Base-by-base conservation (phyloP, 2,888 invertebrate species). In the Idaea straminata region DNA sequence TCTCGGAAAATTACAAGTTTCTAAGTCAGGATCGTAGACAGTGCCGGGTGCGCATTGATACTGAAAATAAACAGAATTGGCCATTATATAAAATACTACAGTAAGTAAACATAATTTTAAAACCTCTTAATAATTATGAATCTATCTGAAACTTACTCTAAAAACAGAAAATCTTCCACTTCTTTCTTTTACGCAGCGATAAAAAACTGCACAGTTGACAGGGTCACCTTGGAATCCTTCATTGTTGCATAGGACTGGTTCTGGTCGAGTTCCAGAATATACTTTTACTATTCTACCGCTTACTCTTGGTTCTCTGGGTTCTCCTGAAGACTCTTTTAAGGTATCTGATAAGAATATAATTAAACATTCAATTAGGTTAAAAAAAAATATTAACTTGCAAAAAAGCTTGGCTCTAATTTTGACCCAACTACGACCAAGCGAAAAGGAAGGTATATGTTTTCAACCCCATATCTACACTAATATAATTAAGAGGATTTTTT, bases 11-110 rank as follows among this genome's bases (percentile, higher is more conserved):
- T 96, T 95, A 80, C 97, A 97, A 66, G 95, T 92, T 77, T 94
- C 94, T 57, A 93, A 92, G 35, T 94, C 91, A 58, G 95, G 94
- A 78, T 97, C 96, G 80, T 95, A 97, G 35, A 97, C 95, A 1
- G 96, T 96, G 15, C 96, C 96, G 57, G 94, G 94, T 16, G 95
- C 95, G 80, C 97, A 97, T 83, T 95, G 94, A 83, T 96, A 96
- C 91, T 92, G 90, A 67, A 94, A 90, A 69, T 34, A 62, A 62
- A 66, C 69, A 63, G 35, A 15, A 47, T 69, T 47, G 62, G 47
- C 15, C 15, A 58, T 61, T 60, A 5, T 60, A 25, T 47, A 47
- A 13, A 47, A n/a, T n/a, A n/a, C n/a, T n/a, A n/a, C n/a, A n/a
- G 7, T 47, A 34, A 16, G 47, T 35, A 25, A 35, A n/a, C 10